Evolutionary conservation across 1,140 invertebrate genomes (phyloP), one percentile per base, ranked within the genome.

Genomic region (Ceratosolen solmsi): DNA sequence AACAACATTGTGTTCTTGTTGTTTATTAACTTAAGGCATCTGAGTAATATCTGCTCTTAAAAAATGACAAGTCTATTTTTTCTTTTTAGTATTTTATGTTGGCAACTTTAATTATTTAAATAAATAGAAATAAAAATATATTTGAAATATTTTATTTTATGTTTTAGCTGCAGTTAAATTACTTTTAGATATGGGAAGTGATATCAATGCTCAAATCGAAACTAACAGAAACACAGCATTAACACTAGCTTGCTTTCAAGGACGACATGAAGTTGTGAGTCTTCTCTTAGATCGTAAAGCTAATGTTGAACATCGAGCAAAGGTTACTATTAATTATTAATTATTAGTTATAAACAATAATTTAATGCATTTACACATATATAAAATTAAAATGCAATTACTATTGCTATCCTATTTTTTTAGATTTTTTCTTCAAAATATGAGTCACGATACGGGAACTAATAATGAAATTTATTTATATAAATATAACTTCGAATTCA

Each of bases 201-300:
- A 99, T 90, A 99, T 99, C 83, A 99, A 99, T 93, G 98, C 99
- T 75, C 97, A 99, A 93, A 99, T 99, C 86, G 99, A 99, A 92
- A 99, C 99, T 4, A 99, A 99, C 91, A 93, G 98, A 63, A 99
- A 99, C 90, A 99, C 99, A 20, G 99, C 99, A 8, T 92, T 99
- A 73, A 99, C 99, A 15, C 93, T 99, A 58, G 99, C 99, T 8
- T 99, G 99, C 91, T 99, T 99, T 92, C 99, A 99, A 95, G 99
- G 99, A 84, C 94, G 99, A 78, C 97, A 99, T 90, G 99, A 99
- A 91, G 99, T 99, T 46, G 99, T 99, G 15, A 97, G 96, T 89
- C 93, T 99, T 22, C 93, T 99, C 33, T 93, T 99, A 0, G 98
- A 99, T 91, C 94, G 98, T 51, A 98, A 99, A 90, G 99, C 99